These are phyloP conservation scores for Agonopterix alstromeriana DNA, from an alignment of 2,888 invertebrate genomes.

Conservation along the genomic window DNA sequence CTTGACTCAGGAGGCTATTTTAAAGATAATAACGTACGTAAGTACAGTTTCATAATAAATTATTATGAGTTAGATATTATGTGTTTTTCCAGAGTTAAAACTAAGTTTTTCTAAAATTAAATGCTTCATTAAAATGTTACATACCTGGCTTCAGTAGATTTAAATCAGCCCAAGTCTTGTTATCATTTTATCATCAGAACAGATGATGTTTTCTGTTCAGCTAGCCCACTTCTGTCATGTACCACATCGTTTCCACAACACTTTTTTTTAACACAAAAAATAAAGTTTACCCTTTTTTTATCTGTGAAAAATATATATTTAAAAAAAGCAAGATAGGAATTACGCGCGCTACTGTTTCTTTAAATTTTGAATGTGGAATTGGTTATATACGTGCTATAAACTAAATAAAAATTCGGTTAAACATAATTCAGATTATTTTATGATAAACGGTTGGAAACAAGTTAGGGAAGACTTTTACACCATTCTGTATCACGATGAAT, in stretches of 20 bases:
- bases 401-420: not conserved
- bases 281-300: constrained; percentile 18
- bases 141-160: constrained; percentile 40
- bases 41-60: too few relatives aligned
- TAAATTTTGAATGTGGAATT: constrained; percentile 23
- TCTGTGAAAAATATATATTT: too few relatives aligned
- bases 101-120: too few relatives aligned
- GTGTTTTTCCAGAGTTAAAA: too few relatives aligned
- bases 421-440: too few relatives aligned
- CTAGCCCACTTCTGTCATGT: constrained; percentile 49
- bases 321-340: too few relatives aligned
- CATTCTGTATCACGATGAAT: too few relatives aligned
- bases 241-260: constrained; percentile 40
- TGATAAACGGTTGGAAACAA: too few relatives aligned
- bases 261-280: constrained; percentile 18
- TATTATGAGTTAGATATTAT: too few relatives aligned
- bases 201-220: constrained; percentile 27
- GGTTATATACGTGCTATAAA: constrained; percentile 24
- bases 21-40: too few relatives aligned
- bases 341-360: not conserved
- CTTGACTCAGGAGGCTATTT: too few relatives aligned
- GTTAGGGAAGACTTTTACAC: too few relatives aligned
- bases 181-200: constrained; percentile 46
- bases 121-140: not conserved
- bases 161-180: constrained; percentile 24